Evolutionary conservation across 2,888 invertebrate species (phyloP), one percentile per base, ranked within the genome.

Genomic region (Chelonus formosanus): DNA sequence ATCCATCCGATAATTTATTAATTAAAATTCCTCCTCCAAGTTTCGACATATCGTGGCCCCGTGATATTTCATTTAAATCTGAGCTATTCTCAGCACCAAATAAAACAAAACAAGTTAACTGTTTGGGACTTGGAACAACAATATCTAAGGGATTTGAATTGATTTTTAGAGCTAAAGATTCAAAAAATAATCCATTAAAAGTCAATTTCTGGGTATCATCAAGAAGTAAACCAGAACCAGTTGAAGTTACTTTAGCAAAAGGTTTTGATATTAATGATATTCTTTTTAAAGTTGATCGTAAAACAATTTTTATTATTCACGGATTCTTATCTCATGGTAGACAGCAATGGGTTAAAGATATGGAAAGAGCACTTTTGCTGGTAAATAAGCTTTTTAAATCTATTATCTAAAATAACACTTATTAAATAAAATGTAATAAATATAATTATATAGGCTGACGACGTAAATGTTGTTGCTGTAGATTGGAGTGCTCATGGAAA

Each of bases 401-500:
- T 20, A 20, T 20, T 20, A 20, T 20, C 20, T 20, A 20, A 20
- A 20, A 20, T 20, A 20, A 20, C 2, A 20, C 2, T 20, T 20
- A 20, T 20, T 20, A 20, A 20, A 20, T 20, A 20, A 20, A 36
- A 36, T 32, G n/a, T 10, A 45, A 8, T 5, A 44, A 45, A 45
- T 20, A 20, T 48, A 10, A 48, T 10, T 20, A 20, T 69, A 76
- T 90, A 90, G 86, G 78, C 20, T 20, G 20, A 20, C 0, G 89
- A 90, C 70, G 86, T 88, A 0, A 90, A 90, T 72, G 86, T 90
- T 0, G 86, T 90, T 35, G 83, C 87, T 0, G 89, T 89, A 2
- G 90, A 90, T 74, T 90, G 90, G 90, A 88, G 89, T 53, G 84
- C 85, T 0, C 89, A 90, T 6, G 88, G 89, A 3, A 88, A 87